Evolutionary conservation across 53 echinoderm and acorn worm genomes (phyloP).

Genomic region (Crossaster papposus): DNA sequence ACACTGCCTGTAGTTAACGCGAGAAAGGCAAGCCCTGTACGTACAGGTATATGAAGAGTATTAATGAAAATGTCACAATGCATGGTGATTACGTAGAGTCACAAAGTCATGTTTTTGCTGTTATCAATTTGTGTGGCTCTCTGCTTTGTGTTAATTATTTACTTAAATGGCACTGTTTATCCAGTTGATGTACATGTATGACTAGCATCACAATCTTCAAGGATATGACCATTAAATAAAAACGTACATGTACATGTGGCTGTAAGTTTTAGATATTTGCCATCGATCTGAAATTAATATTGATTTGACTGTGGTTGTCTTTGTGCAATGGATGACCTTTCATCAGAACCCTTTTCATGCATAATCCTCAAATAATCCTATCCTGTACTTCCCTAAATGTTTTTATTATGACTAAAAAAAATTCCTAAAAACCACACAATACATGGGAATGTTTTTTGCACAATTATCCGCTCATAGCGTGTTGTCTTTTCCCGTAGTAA

Average conservation of each 20-base stretch:
- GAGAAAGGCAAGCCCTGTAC: not conserved
- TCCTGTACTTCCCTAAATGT: too few relatives aligned
- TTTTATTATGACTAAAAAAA: too few relatives aligned
- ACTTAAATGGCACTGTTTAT: not conserved
- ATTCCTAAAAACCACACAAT: too few relatives aligned
- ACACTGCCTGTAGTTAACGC: not conserved
- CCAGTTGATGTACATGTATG: not conserved
- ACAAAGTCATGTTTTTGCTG: not conserved
- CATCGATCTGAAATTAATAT: not conserved
- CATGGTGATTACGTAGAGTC: not conserved
- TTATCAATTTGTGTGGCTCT: not conserved
- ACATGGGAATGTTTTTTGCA: too few relatives aligned
- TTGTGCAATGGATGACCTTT: too few relatives aligned
- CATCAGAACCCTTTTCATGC: too few relatives aligned
- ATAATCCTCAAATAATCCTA: too few relatives aligned
- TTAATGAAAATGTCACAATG: not conserved
- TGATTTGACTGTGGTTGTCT: not conserved
- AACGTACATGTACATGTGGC: not conserved
- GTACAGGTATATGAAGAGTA: not conserved
- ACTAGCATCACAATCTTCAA: not conserved
- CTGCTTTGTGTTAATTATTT: not conserved
- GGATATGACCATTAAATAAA: not conserved
- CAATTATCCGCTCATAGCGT: too few relatives aligned
- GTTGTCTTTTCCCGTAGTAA: too few relatives aligned
- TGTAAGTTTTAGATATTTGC: not conserved